phyloP scores from a whole-genome alignment of 2,888 invertebrate genomes.

The Netelia inedita region DNA sequence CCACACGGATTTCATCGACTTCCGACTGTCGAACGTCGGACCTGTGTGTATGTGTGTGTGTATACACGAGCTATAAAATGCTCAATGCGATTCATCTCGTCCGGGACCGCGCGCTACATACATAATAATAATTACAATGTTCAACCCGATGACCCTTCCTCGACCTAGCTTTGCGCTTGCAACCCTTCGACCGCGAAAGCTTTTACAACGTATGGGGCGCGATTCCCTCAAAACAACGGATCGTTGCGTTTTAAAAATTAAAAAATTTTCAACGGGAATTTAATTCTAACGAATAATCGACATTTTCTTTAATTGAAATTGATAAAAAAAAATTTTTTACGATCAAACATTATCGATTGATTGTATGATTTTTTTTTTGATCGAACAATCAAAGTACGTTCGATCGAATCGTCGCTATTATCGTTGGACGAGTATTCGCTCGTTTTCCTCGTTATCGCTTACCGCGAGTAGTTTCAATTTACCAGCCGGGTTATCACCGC shows the following conservation, averaged over 20 bases:
- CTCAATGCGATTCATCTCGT: conserved; percentile 46
- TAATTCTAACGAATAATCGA: background rate
- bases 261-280: background rate
- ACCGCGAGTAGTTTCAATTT: conserved; percentile 44
- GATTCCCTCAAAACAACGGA: background rate
- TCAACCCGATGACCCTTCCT: conserved; percentile 32
- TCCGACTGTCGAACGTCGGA: conserved; percentile 48
- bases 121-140: conserved; percentile 31
- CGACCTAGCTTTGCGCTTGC: conserved; percentile 30
- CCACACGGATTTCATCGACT: conserved; percentile 64
- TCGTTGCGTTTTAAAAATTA: background rate
- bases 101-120: background rate
- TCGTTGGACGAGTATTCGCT: background rate
- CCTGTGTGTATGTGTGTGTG: background rate
- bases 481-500: conserved; percentile 30
- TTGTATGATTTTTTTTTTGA: background rate
- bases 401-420: conserved; percentile 5
- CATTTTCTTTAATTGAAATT: background rate
- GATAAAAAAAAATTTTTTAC: too few species aligned
- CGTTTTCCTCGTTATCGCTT: background rate
- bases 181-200: too few species aligned
- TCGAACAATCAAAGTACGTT: background rate
- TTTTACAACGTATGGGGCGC: too few species aligned
- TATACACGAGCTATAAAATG: conserved; percentile 37
- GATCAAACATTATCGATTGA: background rate